A percentile compares a stretch with the other conserved stretches of the same genome.
Evolutionary conservation across 1,140 invertebrate species (phyloP).

Genomic region (Neodiprion fabricii): DNA sequence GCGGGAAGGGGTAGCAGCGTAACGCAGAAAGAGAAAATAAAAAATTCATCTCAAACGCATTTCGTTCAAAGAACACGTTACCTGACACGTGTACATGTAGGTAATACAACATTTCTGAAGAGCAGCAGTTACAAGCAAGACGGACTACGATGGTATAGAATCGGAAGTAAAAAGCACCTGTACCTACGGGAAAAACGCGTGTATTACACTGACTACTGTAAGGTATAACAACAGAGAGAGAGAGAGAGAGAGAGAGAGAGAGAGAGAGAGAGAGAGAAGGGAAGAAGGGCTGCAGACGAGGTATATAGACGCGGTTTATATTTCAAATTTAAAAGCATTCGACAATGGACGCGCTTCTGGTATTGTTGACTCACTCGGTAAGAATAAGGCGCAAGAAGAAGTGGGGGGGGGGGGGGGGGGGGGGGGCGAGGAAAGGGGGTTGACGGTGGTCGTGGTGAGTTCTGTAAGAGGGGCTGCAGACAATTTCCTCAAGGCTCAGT

Average conservation of each 20-base stretch:
- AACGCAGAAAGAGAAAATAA: not conserved
- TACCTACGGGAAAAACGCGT: too few relatives aligned
- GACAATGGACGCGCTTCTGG: slow-evolving; percentile 54
- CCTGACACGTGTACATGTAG: not conserved
- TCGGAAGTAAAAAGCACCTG: too few relatives aligned
- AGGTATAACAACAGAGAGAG: not conserved
- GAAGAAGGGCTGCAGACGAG: slow-evolving; percentile 11
- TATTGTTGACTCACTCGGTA: slow-evolving; percentile 53
- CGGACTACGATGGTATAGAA: not conserved
- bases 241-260: slow-evolving; percentile 21
- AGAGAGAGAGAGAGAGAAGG: slow-evolving; percentile 14
- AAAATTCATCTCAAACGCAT: not conserved
- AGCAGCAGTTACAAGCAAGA: slow-evolving; percentile 13
- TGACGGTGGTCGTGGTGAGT: slow-evolving; percentile 27
- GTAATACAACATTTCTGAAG: not conserved
- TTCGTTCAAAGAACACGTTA: not conserved
- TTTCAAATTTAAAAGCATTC: slow-evolving; percentile 63
- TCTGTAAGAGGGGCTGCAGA: slow-evolving; percentile 35
- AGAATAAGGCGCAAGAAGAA: slow-evolving; percentile 25
- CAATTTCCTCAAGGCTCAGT: slow-evolving; percentile 37
- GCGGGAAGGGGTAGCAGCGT: not conserved
- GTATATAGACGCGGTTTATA: slow-evolving; percentile 55
- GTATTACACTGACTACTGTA: too few relatives aligned
- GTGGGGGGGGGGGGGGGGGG: slow-evolving; percentile 27
- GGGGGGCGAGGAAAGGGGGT: slow-evolving; percentile 27